A percentile compares a stretch with the other conserved stretches of the same genome.
These are phyloP conservation scores for Cherax destructor DNA, from an alignment of 1,140 invertebrate species.

Conservation along the genomic window DNA sequence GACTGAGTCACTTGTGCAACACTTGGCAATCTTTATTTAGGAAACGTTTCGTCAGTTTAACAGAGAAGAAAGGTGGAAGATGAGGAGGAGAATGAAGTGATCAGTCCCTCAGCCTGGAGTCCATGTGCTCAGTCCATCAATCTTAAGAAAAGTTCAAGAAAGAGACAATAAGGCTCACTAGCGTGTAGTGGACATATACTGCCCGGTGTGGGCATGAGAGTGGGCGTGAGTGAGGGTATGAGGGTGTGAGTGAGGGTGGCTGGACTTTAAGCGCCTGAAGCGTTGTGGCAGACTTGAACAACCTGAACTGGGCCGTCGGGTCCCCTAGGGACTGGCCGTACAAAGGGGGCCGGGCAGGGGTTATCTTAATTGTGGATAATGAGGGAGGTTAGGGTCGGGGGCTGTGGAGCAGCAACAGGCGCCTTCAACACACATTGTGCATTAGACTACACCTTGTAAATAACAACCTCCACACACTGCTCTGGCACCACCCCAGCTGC, in stretches of 20 bases:
- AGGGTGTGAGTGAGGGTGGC: not conserved
- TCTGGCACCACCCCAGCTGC: slow-evolving; percentile 11
- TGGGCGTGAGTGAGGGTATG: not conserved
- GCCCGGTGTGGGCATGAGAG: not conserved
- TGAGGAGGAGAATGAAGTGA: no score
- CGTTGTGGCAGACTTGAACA: not conserved
- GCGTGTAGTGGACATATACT: no score
- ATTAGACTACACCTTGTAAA: slow-evolving; percentile 41
- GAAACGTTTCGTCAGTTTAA: no score
- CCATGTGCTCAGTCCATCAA: no score
- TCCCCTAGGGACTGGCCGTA: not conserved
- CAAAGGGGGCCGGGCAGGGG: slow-evolving; percentile 26
- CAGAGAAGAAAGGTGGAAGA: no score
- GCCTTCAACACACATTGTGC: slow-evolving; percentile 55
- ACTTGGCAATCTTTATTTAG: no score
- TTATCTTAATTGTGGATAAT: slow-evolving; percentile 64
- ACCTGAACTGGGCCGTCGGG: not conserved
- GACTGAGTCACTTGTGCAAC: no score
- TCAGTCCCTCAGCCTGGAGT: no score
- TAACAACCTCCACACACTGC: slow-evolving; percentile 5
- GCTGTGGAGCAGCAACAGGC: slow-evolving; percentile 1
- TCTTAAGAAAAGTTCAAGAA: no score
- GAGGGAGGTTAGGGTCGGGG: slow-evolving; percentile 22
- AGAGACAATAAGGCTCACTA: no score
- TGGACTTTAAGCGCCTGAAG: not conserved